Evolutionary conservation across 2,888 invertebrate species (phyloP).

Genomic region (Chouioia cunea): DNA sequence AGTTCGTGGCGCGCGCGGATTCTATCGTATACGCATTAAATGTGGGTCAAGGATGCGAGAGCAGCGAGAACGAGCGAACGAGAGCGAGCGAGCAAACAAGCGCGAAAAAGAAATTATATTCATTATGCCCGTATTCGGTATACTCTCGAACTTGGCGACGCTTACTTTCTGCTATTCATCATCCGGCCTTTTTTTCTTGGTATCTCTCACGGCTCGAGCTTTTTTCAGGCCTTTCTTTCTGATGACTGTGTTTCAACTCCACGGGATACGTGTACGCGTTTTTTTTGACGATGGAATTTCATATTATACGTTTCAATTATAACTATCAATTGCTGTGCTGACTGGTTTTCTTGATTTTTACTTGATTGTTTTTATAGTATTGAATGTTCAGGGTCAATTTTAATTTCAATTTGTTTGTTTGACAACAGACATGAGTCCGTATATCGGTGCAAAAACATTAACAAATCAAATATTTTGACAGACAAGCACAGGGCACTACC

Average conservation of each 20-base stretch:
- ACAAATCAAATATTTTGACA: slow-evolving; percentile 1
- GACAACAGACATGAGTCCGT: background rate
- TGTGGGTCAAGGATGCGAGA: slow-evolving; percentile 63
- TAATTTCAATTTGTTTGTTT: slow-evolving; percentile 4
- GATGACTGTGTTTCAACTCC: slow-evolving; percentile 12
- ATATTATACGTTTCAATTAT: too few species aligned
- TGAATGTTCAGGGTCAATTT: too few species aligned
- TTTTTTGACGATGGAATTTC: background rate
- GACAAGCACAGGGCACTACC: background rate
- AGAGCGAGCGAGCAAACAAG: slow-evolving; percentile 53
- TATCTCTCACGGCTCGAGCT: background rate
- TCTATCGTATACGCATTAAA: slow-evolving; percentile 44
- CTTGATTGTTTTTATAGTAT: too few species aligned
- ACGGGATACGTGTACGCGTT: background rate
- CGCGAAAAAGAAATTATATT: slow-evolving; percentile 64
- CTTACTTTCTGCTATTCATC: slow-evolving; percentile 49
- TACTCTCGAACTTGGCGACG: slow-evolving; percentile 14
- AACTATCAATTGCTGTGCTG: too few species aligned
- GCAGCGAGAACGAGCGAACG: background rate
- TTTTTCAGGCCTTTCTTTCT: background rate
- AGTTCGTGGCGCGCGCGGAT: background rate
- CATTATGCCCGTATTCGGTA: slow-evolving; percentile 65
- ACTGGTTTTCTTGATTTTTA: too few species aligned
- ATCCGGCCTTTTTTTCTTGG: slow-evolving; percentile 30
- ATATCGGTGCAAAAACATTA: slow-evolving; percentile 2